phyloP scores from a whole-genome alignment of 2,888 invertebrate species.

The Achlya flavicornis region DNA sequence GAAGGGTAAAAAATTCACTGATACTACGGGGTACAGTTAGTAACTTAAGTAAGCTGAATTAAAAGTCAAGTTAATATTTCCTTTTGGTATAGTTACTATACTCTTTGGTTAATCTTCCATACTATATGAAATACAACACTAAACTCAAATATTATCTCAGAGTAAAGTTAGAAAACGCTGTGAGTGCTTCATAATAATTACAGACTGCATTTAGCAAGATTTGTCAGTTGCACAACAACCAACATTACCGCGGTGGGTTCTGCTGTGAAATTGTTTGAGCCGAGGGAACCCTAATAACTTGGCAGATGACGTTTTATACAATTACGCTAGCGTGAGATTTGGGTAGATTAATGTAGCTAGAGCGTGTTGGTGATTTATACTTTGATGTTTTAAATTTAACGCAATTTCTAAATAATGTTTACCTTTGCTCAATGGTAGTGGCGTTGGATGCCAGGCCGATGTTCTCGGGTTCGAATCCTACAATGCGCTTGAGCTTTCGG shows the following conservation, averaged over 20 bases:
- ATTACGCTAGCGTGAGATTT: constrained; percentile 37
- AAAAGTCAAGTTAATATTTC: too few relatives aligned
- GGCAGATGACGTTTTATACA: constrained; percentile 56
- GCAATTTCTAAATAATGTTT: neutral
- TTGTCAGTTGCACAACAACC: constrained; percentile 46
- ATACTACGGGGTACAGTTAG: too few relatives aligned
- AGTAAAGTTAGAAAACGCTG: constrained; percentile 13
- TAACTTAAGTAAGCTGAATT: too few relatives aligned
- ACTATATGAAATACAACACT: neutral
- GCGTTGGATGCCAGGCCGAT: too few relatives aligned
- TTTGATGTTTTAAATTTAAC: constrained; percentile 12
- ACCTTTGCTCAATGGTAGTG: too few relatives aligned
- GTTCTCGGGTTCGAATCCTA: too few relatives aligned
- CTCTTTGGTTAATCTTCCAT: too few relatives aligned
- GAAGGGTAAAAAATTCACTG: too few relatives aligned
- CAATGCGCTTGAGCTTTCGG: too few relatives aligned
- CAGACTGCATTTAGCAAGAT: constrained; percentile 24
- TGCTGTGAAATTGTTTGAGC: constrained; percentile 43
- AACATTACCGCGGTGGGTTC: constrained; percentile 37
- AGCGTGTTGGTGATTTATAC: constrained; percentile 13
- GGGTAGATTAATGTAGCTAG: constrained; percentile 21
- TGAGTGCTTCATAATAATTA: constrained; percentile 30
- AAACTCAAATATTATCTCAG: neutral
- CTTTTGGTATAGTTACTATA: too few relatives aligned
- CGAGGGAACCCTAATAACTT: constrained; percentile 43